Conservation (phyloP, 2,888 invertebrate genomes). For the Hetaerina titia region DNA sequence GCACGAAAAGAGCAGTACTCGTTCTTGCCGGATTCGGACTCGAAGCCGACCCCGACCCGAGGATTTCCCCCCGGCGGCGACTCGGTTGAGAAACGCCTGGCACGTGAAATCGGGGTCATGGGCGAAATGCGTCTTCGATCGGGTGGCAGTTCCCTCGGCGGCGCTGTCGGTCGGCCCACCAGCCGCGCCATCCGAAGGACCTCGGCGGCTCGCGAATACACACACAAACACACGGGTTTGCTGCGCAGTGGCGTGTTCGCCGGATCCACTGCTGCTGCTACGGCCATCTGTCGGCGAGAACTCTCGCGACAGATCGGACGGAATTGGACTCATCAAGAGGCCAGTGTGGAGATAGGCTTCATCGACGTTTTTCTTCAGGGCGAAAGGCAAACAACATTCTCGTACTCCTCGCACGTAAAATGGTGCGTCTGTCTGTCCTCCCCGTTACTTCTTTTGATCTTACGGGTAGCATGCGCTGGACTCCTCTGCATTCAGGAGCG, state of each 20-base stretch:
- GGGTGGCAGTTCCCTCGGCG: not conserved
- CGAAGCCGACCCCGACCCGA: not conserved
- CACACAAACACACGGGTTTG: not conserved
- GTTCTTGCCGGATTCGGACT: not conserved
- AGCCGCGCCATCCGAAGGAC: conserved; percentile 14
- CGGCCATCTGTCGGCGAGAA: not conserved
- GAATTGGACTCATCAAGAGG: conserved; percentile 11
- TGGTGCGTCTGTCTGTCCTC: too few relatives aligned
- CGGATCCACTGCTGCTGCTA: not conserved
- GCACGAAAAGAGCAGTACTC: not conserved
- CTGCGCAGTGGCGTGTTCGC: not conserved
- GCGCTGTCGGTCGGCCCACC: not conserved
- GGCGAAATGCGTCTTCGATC: not conserved
- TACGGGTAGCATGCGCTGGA: too few relatives aligned
- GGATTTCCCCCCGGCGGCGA: not conserved
- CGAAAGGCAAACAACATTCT: not conserved
- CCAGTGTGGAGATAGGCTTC: not conserved
- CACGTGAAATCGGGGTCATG: conserved; percentile 11
- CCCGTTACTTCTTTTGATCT: not conserved
- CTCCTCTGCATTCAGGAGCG: too few relatives aligned
- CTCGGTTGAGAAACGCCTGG: not conserved
- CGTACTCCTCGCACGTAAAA: not conserved
- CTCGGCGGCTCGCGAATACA: not conserved
- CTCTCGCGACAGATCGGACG: not conserved
- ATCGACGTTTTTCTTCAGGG: not conserved